Evolutionary conservation across 1,140 invertebrate species (phyloP), one percentile per base, ranked within the genome.

Genomic region (Streblospio benedicti): DNA sequence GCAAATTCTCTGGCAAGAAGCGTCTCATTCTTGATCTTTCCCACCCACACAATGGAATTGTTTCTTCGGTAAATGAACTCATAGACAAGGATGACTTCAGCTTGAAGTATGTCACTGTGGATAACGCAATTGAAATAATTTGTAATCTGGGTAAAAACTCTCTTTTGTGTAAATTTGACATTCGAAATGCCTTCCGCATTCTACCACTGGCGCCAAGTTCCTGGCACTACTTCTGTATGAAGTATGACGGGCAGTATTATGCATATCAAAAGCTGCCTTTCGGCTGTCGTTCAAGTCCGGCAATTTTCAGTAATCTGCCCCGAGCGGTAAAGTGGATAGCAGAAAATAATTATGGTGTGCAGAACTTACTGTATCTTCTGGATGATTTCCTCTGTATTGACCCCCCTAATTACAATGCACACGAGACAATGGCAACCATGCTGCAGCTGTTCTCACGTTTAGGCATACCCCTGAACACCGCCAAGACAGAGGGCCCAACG

Each of bases 261-360:
- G 25, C 30, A 12, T 47, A 47, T 28, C 25, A 9, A 6, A 47
- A 28, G n/a, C 45, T 47, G 14, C 23, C 30, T 1, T 47, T 47
- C 30, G 45, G 45, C 6, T 27, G 45, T 28, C 45, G 45, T 28
- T 47, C 45, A n/a, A 47, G 45, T 28, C 45, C 45, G 4, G 2
- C 3, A 47, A 47, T 47, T 27, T 47, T 47, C n/a, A 28, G 30
- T 28, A 27, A 28, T 23, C 45, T 47, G 25, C 30, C 45, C 6
- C 45, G 30, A 28, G 45, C 45, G 25, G 45, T 47, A 28, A 27
- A 28, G 25, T 47, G 45, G 45, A 47, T 47, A 47, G 45, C 45
- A 23, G 30, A 47, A 47, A 23, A 47, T 18, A 47, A 47, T 12
- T 47, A 47, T 16, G 45, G 45, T 6, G 30, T 47, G 9, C 18